Percentiles rank a stretch among this genome's conserved stretches.
Conservation (phyloP, 2,888 invertebrate genomes). For the Pristionchus arcanus region DNA sequence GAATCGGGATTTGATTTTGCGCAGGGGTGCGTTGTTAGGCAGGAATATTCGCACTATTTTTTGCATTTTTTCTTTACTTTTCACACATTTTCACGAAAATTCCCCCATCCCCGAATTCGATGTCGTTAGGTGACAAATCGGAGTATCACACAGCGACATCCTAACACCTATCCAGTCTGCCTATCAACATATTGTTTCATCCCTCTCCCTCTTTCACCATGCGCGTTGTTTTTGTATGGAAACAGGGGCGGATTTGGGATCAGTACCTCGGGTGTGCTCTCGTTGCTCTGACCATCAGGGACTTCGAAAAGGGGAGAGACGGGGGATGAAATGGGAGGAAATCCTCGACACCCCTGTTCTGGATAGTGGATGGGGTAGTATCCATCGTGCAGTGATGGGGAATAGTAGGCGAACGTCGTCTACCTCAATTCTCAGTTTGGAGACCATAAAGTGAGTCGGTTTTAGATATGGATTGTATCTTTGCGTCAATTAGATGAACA, state of each 20-base stretch:
- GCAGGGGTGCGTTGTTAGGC: background rate
- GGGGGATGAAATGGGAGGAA: background rate
- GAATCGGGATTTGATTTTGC: background rate
- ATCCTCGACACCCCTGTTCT: background rate
- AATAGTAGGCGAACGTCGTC: background rate
- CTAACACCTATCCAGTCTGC: background rate
- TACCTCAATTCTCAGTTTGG: background rate
- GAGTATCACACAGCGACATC: background rate
- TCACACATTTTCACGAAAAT: too few relatives aligned
- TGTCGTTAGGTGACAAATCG: background rate
- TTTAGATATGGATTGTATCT: too few relatives aligned
- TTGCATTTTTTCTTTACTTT: background rate
- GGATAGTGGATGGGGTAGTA: background rate
- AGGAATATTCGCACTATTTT: background rate
- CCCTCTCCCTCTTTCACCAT: background rate
- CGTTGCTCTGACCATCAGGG: background rate
- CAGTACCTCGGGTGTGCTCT: background rate
- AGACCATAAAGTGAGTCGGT: background rate
- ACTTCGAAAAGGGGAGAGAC: background rate
- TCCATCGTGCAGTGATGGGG: background rate
- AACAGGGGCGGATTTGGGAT: background rate
- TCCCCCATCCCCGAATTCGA: background rate
- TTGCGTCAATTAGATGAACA: too few relatives aligned
- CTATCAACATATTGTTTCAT: slow-evolving; percentile 3
- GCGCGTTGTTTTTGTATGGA: background rate